Conservation (phyloP, 2,113 vertebrate species). For the Aleadryas rufinucha region DNA sequence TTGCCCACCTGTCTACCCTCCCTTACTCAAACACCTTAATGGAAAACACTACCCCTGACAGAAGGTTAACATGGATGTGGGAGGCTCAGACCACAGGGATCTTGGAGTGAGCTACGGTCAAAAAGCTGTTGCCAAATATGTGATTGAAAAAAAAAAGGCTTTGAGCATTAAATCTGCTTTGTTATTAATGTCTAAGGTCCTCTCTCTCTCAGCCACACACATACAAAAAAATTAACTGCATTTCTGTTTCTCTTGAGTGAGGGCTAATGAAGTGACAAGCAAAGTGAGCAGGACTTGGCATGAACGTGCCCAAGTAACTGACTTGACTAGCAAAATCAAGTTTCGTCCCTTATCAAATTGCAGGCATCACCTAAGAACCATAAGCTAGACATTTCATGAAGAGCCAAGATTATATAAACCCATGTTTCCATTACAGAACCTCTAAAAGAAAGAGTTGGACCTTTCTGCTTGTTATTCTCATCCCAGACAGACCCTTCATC, state of each 20-base stretch:
- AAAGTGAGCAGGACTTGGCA: not conserved
- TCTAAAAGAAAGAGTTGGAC: not conserved
- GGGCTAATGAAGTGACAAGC: not conserved
- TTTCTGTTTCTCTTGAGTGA: not conserved
- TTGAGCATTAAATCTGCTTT: not conserved
- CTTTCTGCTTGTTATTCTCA: not conserved
- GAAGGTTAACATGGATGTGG: not conserved
- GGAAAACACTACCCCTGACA: not conserved
- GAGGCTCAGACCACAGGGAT: not conserved
- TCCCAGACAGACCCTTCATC: not conserved
- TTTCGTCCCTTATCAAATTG: not conserved
- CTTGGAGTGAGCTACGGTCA: not conserved
- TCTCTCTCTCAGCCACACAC: not conserved
- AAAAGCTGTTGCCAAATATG: not conserved
- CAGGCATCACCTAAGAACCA: not conserved
- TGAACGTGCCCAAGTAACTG: not conserved
- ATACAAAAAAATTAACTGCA: not conserved
- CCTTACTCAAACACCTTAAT: not conserved
- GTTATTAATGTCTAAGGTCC: not conserved
- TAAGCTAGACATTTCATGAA: not conserved
- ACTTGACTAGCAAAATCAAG: not conserved
- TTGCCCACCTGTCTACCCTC: not conserved
- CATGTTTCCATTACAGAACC: not conserved
- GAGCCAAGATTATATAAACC: not conserved
- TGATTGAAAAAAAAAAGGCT: not conserved